phyloP scores from a whole-genome alignment of 2,113 vertebrate genomes.

The Trematomus loennbergii region DNA sequence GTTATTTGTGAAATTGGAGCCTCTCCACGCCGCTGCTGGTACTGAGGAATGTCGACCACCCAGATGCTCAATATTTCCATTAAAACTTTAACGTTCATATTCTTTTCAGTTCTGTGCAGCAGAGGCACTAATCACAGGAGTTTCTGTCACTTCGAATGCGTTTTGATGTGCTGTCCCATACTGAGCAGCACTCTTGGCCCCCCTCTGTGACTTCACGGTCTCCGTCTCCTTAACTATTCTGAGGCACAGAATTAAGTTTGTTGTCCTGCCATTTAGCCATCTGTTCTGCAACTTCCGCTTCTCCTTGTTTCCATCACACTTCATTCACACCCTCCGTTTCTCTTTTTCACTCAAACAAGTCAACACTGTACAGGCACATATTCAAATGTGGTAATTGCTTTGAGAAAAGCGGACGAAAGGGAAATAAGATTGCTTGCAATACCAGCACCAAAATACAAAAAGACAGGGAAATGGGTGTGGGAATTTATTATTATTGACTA shows the following conservation, averaged over 20 bases:
- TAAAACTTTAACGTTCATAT: conserved; percentile 49
- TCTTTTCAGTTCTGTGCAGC: conserved; percentile 25
- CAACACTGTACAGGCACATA: conserved; percentile 27
- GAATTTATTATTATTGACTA: conserved; percentile 68
- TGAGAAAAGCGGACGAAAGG: conserved; percentile 22
- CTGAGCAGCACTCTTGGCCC: conserved; percentile 54
- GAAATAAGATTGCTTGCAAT: conserved; percentile 31
- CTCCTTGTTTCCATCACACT: conserved; percentile 18
- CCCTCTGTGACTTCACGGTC: conserved; percentile 58
- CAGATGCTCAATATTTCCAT: conserved; percentile 35
- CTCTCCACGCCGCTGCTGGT: conserved; percentile 30
- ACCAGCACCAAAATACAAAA: neutral
- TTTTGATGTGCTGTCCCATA: conserved; percentile 61
- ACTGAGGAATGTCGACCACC: conserved; percentile 48
- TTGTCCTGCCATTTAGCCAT: conserved; percentile 68
- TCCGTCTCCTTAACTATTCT: conserved; percentile 44
- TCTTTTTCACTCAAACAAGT: conserved; percentile 13
- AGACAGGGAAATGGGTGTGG: conserved; percentile 14
- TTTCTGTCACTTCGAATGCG: conserved; percentile 43
- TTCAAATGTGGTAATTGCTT: conserved; percentile 61
- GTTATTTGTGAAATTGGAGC: conserved; percentile 37
- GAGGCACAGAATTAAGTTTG: conserved; percentile 64
- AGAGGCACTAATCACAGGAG: conserved; percentile 45
- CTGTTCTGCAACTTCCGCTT: conserved; percentile 62
- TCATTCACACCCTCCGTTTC: conserved; percentile 14